phyloP scores from a whole-genome alignment of 2,797 vertebrate genomes.

The Kryptopterus vitreolus region DNA sequence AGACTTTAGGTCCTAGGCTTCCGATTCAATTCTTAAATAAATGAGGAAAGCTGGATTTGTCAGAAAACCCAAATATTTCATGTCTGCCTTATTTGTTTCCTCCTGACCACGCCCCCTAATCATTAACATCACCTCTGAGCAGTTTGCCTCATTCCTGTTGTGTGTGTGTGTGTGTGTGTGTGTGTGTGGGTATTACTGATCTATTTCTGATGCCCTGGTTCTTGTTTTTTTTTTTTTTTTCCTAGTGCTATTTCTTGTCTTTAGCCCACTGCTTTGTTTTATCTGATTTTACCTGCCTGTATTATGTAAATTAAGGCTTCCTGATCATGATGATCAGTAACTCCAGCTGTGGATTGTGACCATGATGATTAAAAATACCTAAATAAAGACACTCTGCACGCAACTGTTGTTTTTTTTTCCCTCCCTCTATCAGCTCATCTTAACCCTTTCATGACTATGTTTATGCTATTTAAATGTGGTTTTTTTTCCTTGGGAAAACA shows the following conservation, averaged over 20 bases:
- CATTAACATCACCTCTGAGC: background rate
- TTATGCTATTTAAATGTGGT: background rate
- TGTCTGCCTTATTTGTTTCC: no score
- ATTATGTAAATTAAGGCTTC: background rate
- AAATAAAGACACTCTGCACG: background rate
- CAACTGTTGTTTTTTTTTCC: background rate
- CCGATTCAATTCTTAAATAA: constrained; percentile 11
- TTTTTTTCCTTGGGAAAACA: background rate
- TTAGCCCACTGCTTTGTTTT: background rate
- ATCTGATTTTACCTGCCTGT: background rate
- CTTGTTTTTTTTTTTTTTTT: constrained; percentile 2
- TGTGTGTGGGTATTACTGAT: background rate
- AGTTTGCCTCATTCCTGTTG: background rate
- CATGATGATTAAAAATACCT: background rate
- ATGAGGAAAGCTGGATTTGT: constrained; percentile 17
- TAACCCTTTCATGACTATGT: background rate
- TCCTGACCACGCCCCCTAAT: background rate
- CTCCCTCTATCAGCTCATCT: background rate
- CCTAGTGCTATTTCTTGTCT: background rate
- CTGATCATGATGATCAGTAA: background rate
- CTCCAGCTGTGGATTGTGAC: background rate
- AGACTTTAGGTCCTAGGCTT: constrained; percentile 24
- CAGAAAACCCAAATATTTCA: background rate
- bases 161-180: background rate
- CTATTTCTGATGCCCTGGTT: background rate